Evolutionary conservation across 2,113 vertebrate genomes (phyloP), one percentile per base, ranked within the genome.

Genomic region (Heterotilapia buettikoferi): DNA sequence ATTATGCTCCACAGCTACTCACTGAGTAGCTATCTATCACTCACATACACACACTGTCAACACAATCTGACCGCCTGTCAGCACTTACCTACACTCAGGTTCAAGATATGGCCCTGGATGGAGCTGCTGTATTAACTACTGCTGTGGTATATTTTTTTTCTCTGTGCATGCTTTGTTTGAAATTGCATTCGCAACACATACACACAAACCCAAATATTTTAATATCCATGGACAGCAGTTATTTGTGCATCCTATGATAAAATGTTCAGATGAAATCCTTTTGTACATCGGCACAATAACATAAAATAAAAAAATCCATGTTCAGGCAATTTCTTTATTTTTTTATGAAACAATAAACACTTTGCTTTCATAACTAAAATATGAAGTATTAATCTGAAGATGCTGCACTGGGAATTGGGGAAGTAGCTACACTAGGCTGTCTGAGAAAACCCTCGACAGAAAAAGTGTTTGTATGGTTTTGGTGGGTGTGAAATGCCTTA

Each of bases 1-100:
- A 93, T 95, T 94, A 95, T 16, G 61, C 90, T 90, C 78, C 90
- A 90, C 84, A 89, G 93, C 87, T 92, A 91, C 92, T 93, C 86
- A 63, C 88, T 82, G 91, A 90, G 91, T 50, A 85, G 86, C 87
- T 82, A 94, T 95, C 92, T 89, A 90, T 95, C 94, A 90, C 87
- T 82, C 82, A 88, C 16, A 89, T 87, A 83, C 86, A 56, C 88
- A 85, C 47, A 33, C 87, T 61, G 90, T 92, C 92, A 91, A 91
- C 90, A 81, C 59, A 86, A 95, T 89, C 88, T 80, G 4, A 81
- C 92, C 91, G 92, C 93, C 94, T 86, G 94, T 91, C 93, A 82
- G 86, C 79, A 57, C 86, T 92, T 86, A 88, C 89, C 93, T 90
- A 40, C 80, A 88, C 89, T 84, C 66, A 79, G 90, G 82, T 91